These are phyloP conservation scores for Notarius lentiginosus DNA, from an alignment of 2,113 vertebrate genomes.

Conservation along the genomic window DNA sequence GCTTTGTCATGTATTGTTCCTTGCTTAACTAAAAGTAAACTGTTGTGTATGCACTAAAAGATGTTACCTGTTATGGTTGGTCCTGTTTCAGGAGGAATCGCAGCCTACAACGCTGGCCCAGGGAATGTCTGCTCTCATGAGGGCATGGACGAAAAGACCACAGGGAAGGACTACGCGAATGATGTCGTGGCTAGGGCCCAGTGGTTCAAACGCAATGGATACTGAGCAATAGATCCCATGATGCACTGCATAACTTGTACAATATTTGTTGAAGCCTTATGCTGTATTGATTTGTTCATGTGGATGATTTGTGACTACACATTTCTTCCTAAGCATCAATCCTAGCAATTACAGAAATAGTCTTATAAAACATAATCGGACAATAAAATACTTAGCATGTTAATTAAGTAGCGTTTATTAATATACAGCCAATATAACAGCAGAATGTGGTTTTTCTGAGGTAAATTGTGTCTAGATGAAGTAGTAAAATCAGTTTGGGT, in stretches of 20 bases:
- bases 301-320: background rate
- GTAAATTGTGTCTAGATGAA: too few species aligned
- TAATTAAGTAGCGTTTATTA: background rate
- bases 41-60: background rate
- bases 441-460: background rate
- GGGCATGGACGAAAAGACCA: constrained; percentile 48
- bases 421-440: background rate
- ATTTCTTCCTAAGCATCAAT: background rate
- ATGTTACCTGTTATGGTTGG: background rate
- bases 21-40: background rate
- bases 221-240: constrained; percentile 38
- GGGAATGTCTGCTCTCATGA: constrained; percentile 54
- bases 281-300: background rate
- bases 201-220: constrained; percentile 66
- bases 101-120: constrained; percentile 63
- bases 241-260: background rate
- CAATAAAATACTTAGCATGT: background rate
- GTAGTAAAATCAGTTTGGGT: background rate
- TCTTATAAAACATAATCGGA: background rate
- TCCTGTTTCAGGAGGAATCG: constrained; percentile 59
- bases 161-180: constrained; percentile 68
- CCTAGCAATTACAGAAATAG: background rate
- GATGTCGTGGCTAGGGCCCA: constrained; percentile 69
- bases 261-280: background rate
- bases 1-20: background rate